phyloP scores from a whole-genome alignment of 2,797 vertebrate species.

The Clarias platycephalus region DNA sequence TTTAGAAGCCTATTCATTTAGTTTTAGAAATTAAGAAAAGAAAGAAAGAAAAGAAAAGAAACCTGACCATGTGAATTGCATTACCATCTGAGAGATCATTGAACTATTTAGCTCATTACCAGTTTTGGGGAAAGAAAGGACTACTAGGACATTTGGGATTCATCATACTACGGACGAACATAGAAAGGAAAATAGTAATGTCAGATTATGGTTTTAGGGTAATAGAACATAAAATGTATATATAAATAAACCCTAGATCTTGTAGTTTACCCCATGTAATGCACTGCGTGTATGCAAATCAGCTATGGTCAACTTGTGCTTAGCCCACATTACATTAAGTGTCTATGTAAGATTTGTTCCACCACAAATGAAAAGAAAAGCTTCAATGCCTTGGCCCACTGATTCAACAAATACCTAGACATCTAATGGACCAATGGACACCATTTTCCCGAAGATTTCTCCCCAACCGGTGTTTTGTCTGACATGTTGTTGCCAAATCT shows the following conservation, averaged over 20 bases:
- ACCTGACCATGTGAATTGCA: not conserved
- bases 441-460: not conserved
- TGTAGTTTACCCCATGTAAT: not conserved
- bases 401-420: not conserved
- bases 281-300: not conserved
- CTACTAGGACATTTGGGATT: not conserved
- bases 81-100: conserved; percentile 32
- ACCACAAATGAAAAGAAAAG: not conserved
- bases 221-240: not conserved
- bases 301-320: not conserved
- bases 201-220: not conserved
- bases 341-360: not conserved
- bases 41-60: not conserved
- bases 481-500: not conserved
- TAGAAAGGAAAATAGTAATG: not conserved
- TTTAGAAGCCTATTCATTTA: conserved; percentile 23
- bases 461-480: not conserved
- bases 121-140: conserved; percentile 1
- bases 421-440: not conserved
- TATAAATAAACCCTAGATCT: not conserved
- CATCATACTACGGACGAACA: not conserved
- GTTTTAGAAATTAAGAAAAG: conserved; percentile 1
- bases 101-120: conserved; percentile 13
- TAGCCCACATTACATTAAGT: not conserved
- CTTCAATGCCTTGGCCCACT: not conserved